These are phyloP conservation scores for Nebria brevicollis DNA, from an alignment of 2,888 invertebrate genomes.

Conservation along the genomic window DNA sequence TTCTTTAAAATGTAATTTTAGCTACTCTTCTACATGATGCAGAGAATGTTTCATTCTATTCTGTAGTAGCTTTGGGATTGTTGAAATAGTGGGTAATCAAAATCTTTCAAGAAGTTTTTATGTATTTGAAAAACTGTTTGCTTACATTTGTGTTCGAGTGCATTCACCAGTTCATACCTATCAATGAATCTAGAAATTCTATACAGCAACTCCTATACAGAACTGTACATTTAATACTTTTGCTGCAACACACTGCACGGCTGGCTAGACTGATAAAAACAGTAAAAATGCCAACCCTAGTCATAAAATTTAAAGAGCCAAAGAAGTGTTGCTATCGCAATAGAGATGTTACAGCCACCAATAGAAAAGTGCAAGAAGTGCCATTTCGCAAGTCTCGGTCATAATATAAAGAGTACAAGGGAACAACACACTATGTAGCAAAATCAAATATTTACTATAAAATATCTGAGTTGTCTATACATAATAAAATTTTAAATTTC, in stretches of 20 bases:
- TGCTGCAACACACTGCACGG: background rate
- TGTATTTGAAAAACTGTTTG: background rate
- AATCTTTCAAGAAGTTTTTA: background rate
- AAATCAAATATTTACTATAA: no score
- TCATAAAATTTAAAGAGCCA: background rate
- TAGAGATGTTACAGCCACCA: background rate
- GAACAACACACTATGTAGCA: background rate
- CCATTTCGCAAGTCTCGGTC: background rate
- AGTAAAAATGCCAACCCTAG: background rate
- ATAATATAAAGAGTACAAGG: background rate
- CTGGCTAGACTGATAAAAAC: slow-evolving; percentile 1
- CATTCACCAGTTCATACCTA: background rate
- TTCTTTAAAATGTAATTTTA: background rate
- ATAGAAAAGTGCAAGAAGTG: background rate
- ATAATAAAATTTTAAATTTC: no score
- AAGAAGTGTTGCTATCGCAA: background rate
- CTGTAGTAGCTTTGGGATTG: no score
- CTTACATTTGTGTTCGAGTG: background rate
- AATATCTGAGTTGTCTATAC: no score
- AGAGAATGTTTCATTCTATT: no score
- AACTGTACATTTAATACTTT: background rate
- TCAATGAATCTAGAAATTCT: background rate
- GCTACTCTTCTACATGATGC: no score
- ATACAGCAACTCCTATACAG: background rate
- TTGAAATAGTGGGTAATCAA: no score